Percentiles rank a stretch among this genome's conserved stretches.
phyloP scores from a whole-genome alignment of 2,113 vertebrate genomes.

The Lepisosteus osseus region DNA sequence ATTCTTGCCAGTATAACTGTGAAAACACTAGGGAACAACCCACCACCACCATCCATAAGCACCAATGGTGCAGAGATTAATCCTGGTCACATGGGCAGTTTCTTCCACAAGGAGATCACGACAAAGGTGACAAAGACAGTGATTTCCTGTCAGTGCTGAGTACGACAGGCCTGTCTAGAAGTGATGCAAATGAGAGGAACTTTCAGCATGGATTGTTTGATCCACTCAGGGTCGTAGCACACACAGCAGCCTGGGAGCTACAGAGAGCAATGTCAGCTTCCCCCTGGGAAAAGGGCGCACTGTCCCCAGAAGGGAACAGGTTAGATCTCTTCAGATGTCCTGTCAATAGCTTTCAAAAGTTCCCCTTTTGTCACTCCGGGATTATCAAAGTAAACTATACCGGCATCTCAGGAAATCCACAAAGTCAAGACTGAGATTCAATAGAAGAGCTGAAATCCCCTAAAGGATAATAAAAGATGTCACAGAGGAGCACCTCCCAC shows the following conservation, averaged over 20 bases:
- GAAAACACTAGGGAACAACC: background rate
- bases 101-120: constrained; percentile 76
- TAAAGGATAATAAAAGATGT: no score
- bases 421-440: background rate
- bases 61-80: constrained; percentile 59
- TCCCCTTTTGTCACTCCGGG: background rate
- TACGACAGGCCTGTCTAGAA: constrained; percentile 78
- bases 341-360: background rate
- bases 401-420: background rate
- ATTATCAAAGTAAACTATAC: constrained; percentile 1
- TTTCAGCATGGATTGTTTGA: constrained; percentile 75
- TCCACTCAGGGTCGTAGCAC: constrained; percentile 63
- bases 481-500: no score
- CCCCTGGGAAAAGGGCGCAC: constrained; percentile 51
- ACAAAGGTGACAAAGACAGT: constrained; percentile 83
- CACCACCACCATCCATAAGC: background rate
- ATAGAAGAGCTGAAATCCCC: no score
- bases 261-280: constrained; percentile 46
- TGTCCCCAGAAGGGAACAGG: constrained; percentile 47
- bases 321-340: background rate
- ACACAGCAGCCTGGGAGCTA: constrained; percentile 45
- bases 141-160: constrained; percentile 81
- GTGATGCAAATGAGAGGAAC: constrained; percentile 79
- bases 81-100: constrained; percentile 76
- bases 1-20: background rate